Evolutionary conservation across 2,888 invertebrate species (phyloP).

Genomic region (Drosophila meridionalis): DNA sequence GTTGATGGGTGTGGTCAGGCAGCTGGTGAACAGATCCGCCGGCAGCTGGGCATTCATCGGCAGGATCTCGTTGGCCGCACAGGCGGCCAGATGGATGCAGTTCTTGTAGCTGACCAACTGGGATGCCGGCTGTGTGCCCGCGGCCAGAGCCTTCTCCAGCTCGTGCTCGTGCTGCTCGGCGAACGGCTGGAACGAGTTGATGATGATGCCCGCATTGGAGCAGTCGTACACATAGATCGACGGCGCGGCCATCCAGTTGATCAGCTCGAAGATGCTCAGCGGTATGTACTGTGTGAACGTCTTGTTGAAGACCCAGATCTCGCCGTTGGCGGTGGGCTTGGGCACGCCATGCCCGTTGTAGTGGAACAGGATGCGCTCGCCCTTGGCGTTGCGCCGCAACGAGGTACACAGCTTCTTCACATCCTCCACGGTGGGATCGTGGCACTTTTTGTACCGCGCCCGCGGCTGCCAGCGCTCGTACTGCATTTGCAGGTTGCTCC

Average conservation of each 20-base stretch:
- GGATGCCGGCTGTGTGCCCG: slow-evolving; percentile 13
- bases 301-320: slow-evolving; percentile 99
- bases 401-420: slow-evolving; percentile 98
- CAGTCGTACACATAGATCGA: slow-evolving; percentile 99
- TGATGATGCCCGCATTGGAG: slow-evolving; percentile 98
- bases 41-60: slow-evolving; percentile 99
- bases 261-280: slow-evolving; percentile 98
- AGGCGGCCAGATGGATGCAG: slow-evolving; percentile 98
- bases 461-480: slow-evolving; percentile 99
- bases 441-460: slow-evolving; percentile 97
- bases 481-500: slow-evolving; percentile 95
- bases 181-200: slow-evolving; percentile 95
- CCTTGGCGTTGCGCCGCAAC: slow-evolving; percentile 97
- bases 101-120: slow-evolving; percentile 89
- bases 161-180: slow-evolving; percentile 96
- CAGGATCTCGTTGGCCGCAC: slow-evolving; percentile 95
- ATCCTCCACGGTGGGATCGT: slow-evolving; percentile 99
- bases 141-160: slow-evolving; percentile 86
- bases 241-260: slow-evolving; percentile 99
- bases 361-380: slow-evolving; percentile 98
- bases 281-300: slow-evolving; percentile 99
- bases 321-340: slow-evolving; percentile 98
- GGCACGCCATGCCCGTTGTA: slow-evolving; percentile 99
- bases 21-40: slow-evolving; percentile 98
- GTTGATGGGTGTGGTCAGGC: slow-evolving; percentile 99